Conservation (phyloP, 2,797 vertebrate genomes). For the Masticophis lateralis region DNA sequence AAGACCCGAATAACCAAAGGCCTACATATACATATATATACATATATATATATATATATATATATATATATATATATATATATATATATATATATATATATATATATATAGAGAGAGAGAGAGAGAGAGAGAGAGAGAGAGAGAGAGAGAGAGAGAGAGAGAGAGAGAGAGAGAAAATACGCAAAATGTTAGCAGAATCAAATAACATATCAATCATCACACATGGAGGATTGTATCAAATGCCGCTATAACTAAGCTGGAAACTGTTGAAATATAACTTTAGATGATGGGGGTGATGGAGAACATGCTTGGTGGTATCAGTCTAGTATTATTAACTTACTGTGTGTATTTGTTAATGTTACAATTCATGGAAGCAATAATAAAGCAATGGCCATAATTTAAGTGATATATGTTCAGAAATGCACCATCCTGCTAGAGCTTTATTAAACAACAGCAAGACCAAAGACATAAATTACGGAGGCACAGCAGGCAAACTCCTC, state of each 20-base stretch:
- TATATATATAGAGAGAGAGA: too few relatives aligned
- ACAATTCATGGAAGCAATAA: neutral
- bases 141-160: too few relatives aligned
- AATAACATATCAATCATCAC: neutral
- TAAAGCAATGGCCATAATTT: neutral
- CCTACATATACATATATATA: too few relatives aligned
- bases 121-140: too few relatives aligned
- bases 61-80: too few relatives aligned
- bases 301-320: neutral
- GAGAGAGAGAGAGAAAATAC: too few relatives aligned
- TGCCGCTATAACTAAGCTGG: neutral
- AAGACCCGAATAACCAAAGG: too few relatives aligned
- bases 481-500: neutral
- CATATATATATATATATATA: too few relatives aligned
- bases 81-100: too few relatives aligned
- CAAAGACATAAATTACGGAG: neutral
- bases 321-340: neutral
- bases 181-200: constrained; percentile 2
- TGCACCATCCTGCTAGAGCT: neutral
- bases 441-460: neutral
- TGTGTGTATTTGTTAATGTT: neutral
- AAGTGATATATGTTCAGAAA: neutral
- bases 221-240: neutral
- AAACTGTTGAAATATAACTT: neutral
- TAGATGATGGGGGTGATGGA: neutral